These are phyloP conservation scores for Caenorhabditis sp. DNA, from an alignment of 2,888 invertebrate species.

Conservation along the genomic window DNA sequence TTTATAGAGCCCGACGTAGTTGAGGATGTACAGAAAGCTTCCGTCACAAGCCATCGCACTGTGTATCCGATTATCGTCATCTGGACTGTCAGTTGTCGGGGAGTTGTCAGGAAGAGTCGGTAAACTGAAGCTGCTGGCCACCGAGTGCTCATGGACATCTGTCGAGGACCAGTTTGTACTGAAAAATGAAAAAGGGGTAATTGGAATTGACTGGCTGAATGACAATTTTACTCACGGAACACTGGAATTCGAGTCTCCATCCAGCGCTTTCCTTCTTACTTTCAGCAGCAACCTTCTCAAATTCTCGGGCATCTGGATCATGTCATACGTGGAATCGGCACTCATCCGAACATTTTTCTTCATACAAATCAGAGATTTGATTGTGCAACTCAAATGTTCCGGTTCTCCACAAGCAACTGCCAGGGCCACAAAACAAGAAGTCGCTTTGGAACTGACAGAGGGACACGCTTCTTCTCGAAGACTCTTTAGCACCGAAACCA, in stretches of 20 bases:
- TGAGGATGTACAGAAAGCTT: conserved; percentile 90
- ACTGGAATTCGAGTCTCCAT: conserved; percentile 18
- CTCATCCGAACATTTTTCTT: conserved; percentile 60
- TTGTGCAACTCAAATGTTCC: conserved; percentile 74
- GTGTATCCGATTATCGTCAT: conserved; percentile 70
- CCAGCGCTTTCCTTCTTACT: conserved; percentile 70
- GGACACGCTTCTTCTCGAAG: conserved; percentile 76
- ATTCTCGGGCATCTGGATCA: conserved; percentile 75
- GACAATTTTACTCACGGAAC: conserved; percentile 35
- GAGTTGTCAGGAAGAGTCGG: conserved; percentile 68
- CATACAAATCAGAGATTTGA: conserved; percentile 64
- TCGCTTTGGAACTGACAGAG: conserved; percentile 90
- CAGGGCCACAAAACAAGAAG: conserved; percentile 93
- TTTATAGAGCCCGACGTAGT: conserved; percentile 91
- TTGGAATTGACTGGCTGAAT: no score
- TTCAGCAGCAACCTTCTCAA: conserved; percentile 74
- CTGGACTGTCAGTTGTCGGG: conserved; percentile 70
- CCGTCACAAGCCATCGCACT: conserved; percentile 86
- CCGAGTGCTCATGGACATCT: conserved; percentile 63
- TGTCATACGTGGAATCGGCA: conserved; percentile 66
- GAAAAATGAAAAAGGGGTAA: no score
- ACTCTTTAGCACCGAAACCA: conserved; percentile 90
- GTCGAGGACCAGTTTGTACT: conserved; percentile 66
- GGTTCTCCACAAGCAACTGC: conserved; percentile 93
- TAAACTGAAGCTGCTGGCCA: conserved; percentile 67